Base-by-base conservation (phyloP, 2,797 vertebrate genomes). In the Enoplosus armatus region DNA sequence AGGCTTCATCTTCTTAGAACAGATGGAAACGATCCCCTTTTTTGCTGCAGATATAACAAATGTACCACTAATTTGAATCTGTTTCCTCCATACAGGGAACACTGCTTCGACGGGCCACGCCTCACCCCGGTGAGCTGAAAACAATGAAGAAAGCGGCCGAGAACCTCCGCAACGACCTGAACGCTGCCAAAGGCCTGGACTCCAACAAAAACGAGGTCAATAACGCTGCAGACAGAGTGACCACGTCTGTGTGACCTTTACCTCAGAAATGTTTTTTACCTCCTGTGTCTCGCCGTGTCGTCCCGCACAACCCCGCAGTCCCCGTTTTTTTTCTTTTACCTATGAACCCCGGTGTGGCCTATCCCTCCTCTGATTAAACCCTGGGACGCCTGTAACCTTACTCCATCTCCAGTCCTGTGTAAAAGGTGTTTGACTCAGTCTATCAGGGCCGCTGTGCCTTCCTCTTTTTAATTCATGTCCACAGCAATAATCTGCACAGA, bases 141-240 rank as follows among this genome's bases (percentile, higher is more conserved):
- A 96, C 93, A 55, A 97, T 99, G 98, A 99, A 99, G 94, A 99
- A 97, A 94, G 95, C 96, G 27, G 98, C 94, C 16, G 98, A 99
- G 95, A 99, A 96, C 92, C 93, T 99, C 82, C 97, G 98, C 90
- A 99, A 98, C 10, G 98, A 99, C 93, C 92, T 98, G 96, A 98
- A 97, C 45, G 97, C 97, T 73, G 97, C 98, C 95, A 99, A 98
- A 96, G 97, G 95, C 96, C 95, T 99, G 97, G 98, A 99, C 95
- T 98, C 98, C 94, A 99, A 99, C 97, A 99, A 99, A 96, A 99
- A 99, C 5, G 96, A 99, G 97, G 97, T 99, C 97, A 99, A 98
- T 96, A 99, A 97, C 43, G 93, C 97, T 94, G 89, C 96, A 93
- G 97, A 98, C 95, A 96, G 95, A 94, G 96, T 99, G 95, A 99